A percentile compares a stretch with the other conserved stretches of the same genome.
phyloP scores from a whole-genome alignment of 23 tunicate genomes.

The Botrylloides violaceus region DNA sequence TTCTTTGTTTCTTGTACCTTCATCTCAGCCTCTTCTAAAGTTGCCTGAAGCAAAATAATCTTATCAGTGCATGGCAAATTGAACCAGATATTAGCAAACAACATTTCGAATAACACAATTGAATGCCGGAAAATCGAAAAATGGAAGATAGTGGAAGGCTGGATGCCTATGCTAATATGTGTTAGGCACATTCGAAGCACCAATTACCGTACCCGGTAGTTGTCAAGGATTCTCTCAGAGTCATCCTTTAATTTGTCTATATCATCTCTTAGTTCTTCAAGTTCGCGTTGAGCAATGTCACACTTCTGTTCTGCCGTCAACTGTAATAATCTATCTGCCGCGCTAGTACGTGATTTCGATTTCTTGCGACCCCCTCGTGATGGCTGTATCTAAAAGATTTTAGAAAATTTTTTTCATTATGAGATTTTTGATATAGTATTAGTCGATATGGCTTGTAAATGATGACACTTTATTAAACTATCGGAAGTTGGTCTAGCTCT shows the following conservation, averaged over 20 bases:
- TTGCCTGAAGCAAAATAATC: constrained; percentile 31
- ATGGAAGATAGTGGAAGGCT: no score
- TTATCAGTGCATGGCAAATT: neutral
- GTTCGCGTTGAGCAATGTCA: constrained; percentile 82
- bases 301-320: constrained; percentile 89
- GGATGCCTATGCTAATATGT: no score
- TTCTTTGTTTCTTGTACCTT: constrained; percentile 65
- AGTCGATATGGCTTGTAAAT: no score
- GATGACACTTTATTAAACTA: neutral
- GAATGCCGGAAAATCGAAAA: no score
- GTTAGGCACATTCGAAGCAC: no score
- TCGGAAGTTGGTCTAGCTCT: neutral
- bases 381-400: neutral
- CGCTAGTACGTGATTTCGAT: constrained; percentile 47
- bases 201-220: constrained; percentile 37
- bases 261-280: constrained; percentile 66
- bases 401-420: neutral
- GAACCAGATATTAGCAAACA: no score
- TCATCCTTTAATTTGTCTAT: constrained; percentile 63
- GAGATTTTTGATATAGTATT: no score
- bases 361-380: constrained; percentile 40
- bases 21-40: constrained; percentile 77
- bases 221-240: constrained; percentile 75
- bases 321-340: constrained; percentile 45
- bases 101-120: no score